Evolutionary conservation across 2,888 invertebrate genomes (phyloP).

Genomic region (Shargacucullia verbasci): DNA sequence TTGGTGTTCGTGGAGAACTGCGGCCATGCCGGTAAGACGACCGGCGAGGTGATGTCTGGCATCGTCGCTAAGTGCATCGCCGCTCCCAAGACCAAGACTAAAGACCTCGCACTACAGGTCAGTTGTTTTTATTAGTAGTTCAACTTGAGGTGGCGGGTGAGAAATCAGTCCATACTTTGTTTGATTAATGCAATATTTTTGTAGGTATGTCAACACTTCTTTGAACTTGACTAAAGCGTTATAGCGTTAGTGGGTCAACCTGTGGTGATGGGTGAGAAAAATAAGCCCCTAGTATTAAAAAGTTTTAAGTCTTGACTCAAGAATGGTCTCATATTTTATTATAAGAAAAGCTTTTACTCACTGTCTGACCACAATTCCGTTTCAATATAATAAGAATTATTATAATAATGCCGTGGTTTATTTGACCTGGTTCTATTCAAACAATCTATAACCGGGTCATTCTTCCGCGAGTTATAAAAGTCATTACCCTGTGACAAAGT

Average conservation of each 20-base stretch:
- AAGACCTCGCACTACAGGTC: slow-evolving; percentile 95
- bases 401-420: slow-evolving; percentile 23
- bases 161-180: no score
- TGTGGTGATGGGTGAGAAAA: no score
- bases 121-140: background rate
- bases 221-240: no score
- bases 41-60: slow-evolving; percentile 96
- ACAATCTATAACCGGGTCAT: slow-evolving; percentile 23
- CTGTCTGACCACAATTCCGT: slow-evolving; percentile 14
- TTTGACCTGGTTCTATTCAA: slow-evolving; percentile 23
- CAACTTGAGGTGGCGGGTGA: background rate
- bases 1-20: slow-evolving; percentile 97
- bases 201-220: no score
- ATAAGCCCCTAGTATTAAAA: no score
- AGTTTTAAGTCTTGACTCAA: no score
- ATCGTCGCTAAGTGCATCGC: slow-evolving; percentile 97
- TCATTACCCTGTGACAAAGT: slow-evolving; percentile 24
- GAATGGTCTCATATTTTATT: background rate
- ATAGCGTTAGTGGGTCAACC: no score
- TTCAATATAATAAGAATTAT: slow-evolving; percentile 10
- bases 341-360: slow-evolving; percentile 3
- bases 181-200: no score
- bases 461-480: slow-evolving; percentile 20
- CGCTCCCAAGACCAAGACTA: slow-evolving; percentile 96
- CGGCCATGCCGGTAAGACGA: slow-evolving; percentile 95